These are phyloP conservation scores for Palythoa caribaeorum DNA, from an alignment of 92 coral and sea anemone genomes.

Conservation along the genomic window DNA sequence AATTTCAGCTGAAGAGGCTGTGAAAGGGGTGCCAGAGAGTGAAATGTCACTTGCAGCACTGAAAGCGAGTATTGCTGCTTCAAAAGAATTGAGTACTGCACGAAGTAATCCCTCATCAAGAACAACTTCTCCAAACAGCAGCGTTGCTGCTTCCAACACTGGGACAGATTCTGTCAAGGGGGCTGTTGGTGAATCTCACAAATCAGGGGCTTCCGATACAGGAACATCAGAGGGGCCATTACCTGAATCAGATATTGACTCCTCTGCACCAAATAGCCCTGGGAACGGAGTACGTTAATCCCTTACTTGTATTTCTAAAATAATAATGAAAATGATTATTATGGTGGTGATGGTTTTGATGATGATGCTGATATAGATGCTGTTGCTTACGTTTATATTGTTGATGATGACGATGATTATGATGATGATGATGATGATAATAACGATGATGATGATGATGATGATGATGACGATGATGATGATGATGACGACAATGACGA, in stretches of 20 bases:
- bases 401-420: too few relatives aligned
- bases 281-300: conserved; percentile 34
- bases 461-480: not conserved
- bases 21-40: conserved; percentile 35
- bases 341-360: not conserved
- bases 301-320: not conserved
- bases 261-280: conserved; percentile 43
- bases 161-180: not conserved
- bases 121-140: not conserved
- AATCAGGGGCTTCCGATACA: not conserved
- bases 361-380: not conserved
- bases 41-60: conserved; percentile 47
- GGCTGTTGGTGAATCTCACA: not conserved
- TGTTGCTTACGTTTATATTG: too few relatives aligned
- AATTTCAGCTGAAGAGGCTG: conserved; percentile 39
- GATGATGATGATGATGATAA: not conserved
- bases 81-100: conserved; percentile 20
- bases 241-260: conserved; percentile 46
- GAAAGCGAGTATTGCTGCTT: conserved; percentile 22
- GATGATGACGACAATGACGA: too few relatives aligned
- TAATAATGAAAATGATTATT: not conserved
- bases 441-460: not conserved
- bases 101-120: not conserved
- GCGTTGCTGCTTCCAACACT: not conserved
- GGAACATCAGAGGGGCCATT: conserved; percentile 2